Evolutionary conservation across 2,113 vertebrate genomes (phyloP).

Genomic region (Patagioenas fasciata): DNA sequence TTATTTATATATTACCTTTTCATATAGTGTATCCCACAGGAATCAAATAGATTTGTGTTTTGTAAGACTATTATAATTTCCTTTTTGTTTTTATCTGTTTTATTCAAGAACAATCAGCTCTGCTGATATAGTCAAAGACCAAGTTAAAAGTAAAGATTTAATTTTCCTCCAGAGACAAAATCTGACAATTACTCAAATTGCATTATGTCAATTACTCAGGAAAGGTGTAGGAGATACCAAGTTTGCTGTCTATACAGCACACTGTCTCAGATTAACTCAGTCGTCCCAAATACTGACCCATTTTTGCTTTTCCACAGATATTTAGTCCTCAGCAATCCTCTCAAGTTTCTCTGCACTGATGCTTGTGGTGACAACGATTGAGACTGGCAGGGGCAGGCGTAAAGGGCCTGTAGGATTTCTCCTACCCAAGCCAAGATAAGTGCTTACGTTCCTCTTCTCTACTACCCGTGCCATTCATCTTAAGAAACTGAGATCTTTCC

Average conservation of each 20-base stretch:
- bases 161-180: not conserved
- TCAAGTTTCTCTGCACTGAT: not conserved
- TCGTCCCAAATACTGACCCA: conserved; percentile 57
- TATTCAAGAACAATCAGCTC: not conserved
- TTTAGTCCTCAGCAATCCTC: not conserved
- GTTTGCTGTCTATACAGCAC: not conserved
- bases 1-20: not conserved
- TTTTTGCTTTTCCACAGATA: conserved; percentile 24
- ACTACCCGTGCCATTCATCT: not conserved
- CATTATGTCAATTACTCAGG: not conserved
- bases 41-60: not conserved
- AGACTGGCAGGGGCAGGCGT: not conserved
- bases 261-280: conserved; percentile 2
- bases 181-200: not conserved
- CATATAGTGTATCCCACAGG: not conserved
- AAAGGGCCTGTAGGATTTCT: not conserved
- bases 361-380: not conserved
- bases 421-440: not conserved
- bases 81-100: not conserved
- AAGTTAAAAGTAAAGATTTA: not conserved
- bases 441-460: not conserved
- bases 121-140: not conserved
- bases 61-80: not conserved
- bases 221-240: not conserved
- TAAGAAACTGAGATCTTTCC: not conserved